A percentile compares a stretch with the other conserved stretches of the same genome.
Evolutionary conservation across 2,888 invertebrate species (phyloP).

Genomic region (Pristionchus entomophagus): DNA sequence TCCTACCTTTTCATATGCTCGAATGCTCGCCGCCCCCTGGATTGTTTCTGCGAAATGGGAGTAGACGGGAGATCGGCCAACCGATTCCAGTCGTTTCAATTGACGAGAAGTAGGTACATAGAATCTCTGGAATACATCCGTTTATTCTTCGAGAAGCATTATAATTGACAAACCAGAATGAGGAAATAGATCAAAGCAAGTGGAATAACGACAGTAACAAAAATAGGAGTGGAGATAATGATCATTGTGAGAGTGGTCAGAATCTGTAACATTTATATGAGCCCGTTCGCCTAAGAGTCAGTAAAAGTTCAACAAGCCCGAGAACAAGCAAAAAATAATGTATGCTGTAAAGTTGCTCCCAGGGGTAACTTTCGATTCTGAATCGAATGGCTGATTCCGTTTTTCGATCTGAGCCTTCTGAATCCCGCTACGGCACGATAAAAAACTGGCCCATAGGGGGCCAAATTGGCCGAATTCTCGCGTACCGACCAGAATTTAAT

Average conservation of each 20-base stretch:
- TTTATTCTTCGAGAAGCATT: not conserved
- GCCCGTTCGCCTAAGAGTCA: too few species aligned
- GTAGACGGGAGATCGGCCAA: conserved; percentile 72
- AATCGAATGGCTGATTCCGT: too few species aligned
- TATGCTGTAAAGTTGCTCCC: too few species aligned
- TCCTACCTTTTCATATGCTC: conserved; percentile 68
- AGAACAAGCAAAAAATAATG: too few species aligned
- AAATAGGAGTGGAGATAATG: conserved; percentile 71
- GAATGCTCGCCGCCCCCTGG: conserved; percentile 79
- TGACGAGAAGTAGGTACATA: conserved; percentile 95
- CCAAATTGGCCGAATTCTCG: too few species aligned
- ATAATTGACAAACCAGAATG: conserved; percentile 59
- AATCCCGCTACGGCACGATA: too few species aligned
- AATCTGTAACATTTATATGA: too few species aligned
- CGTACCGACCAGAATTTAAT: too few species aligned
- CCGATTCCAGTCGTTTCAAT: conserved; percentile 70
- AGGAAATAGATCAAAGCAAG: conserved; percentile 65
- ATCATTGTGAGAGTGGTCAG: conserved; percentile 61
- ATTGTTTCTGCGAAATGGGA: conserved; percentile 74
- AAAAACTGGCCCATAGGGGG: too few species aligned
- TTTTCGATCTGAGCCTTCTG: too few species aligned
- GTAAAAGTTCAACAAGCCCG: too few species aligned
- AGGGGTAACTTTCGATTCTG: too few species aligned
- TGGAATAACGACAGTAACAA: conserved; percentile 67
- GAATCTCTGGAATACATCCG: conserved; percentile 82